A percentile compares a stretch with the other conserved stretches of the same genome.
These are phyloP conservation scores for Epinephelus cyanopodus DNA, from an alignment of 2,113 vertebrate genomes.

Conservation along the genomic window DNA sequence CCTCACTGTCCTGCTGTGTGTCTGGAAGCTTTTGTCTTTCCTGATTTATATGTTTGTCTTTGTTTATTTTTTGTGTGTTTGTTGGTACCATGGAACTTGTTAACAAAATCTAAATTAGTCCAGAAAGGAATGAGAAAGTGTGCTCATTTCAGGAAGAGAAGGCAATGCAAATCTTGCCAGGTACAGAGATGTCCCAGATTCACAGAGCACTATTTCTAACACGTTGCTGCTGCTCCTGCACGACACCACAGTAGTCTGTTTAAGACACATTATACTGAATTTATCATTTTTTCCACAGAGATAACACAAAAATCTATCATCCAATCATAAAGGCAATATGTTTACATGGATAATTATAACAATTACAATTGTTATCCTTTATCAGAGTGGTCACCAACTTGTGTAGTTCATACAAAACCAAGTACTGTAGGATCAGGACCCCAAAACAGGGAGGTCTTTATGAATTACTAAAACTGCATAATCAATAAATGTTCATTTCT, in stretches of 20 bases:
- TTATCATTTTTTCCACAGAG: not conserved
- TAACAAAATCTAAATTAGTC: constrained; percentile 58
- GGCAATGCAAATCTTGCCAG: constrained; percentile 63
- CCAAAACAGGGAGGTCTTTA: not conserved
- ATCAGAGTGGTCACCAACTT: not conserved
- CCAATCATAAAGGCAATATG: not conserved
- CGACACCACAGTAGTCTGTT: constrained; percentile 30
- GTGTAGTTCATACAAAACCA: not conserved
- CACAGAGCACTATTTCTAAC: constrained; percentile 34
- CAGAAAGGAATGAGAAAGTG: constrained; percentile 51
- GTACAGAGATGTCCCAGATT: constrained; percentile 77
- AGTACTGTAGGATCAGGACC: not conserved
- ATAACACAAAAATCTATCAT: constrained; percentile 1
- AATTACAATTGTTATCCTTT: not conserved
- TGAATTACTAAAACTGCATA: not conserved
- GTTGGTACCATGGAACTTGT: constrained; percentile 34
- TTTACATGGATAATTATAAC: not conserved
- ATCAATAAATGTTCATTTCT: not conserved
- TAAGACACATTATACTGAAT: constrained; percentile 5
- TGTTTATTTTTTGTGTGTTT: constrained; percentile 11
- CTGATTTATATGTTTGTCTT: constrained; percentile 35
- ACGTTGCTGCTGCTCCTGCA: constrained; percentile 30
- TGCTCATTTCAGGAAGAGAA: constrained; percentile 58
- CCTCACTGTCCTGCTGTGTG: constrained; percentile 65
- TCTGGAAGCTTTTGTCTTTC: constrained; percentile 59